phyloP scores from a whole-genome alignment of 2,797 vertebrate species.

The Knipowitschia caucasica region DNA sequence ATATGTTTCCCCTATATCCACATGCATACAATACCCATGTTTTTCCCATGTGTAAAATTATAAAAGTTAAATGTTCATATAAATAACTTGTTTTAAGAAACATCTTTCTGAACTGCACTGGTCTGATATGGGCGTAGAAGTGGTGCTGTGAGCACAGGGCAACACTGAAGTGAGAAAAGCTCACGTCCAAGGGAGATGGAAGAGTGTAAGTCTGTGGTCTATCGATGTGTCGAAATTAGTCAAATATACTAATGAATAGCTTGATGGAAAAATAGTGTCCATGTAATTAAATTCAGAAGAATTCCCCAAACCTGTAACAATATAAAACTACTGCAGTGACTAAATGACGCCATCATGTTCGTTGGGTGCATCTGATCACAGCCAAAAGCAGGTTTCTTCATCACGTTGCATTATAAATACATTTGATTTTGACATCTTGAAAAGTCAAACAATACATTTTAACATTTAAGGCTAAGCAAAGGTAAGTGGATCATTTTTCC shows the following conservation, averaged over 20 bases:
- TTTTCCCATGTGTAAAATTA: too few species aligned
- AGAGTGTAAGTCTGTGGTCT: conserved; percentile 16
- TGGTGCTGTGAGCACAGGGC: conserved; percentile 18
- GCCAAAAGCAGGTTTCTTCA: background rate
- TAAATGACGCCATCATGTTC: background rate
- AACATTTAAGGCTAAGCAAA: conserved; percentile 20
- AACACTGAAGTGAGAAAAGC: conserved; percentile 35
- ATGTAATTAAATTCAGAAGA: background rate
- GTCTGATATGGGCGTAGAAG: conserved; percentile 14
- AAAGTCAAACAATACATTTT: conserved; percentile 55
- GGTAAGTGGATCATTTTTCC: conserved; percentile 10
- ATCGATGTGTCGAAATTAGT: conserved; percentile 14
- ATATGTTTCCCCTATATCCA: too few species aligned
- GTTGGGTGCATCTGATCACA: background rate
- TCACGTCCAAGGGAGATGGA: conserved; percentile 7
- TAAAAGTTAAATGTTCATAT: too few species aligned
- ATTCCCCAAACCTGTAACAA: background rate
- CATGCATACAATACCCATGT: too few species aligned
- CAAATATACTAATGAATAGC: too few species aligned
- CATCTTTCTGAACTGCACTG: too few species aligned
- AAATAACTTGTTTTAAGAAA: too few species aligned
- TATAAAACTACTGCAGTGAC: background rate
- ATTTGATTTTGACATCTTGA: conserved; percentile 66
- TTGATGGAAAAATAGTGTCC: too few species aligned
- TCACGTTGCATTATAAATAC: conserved; percentile 18